Conservation (phyloP, 2,888 invertebrate species). For the Drosophila meridiana region DNA sequence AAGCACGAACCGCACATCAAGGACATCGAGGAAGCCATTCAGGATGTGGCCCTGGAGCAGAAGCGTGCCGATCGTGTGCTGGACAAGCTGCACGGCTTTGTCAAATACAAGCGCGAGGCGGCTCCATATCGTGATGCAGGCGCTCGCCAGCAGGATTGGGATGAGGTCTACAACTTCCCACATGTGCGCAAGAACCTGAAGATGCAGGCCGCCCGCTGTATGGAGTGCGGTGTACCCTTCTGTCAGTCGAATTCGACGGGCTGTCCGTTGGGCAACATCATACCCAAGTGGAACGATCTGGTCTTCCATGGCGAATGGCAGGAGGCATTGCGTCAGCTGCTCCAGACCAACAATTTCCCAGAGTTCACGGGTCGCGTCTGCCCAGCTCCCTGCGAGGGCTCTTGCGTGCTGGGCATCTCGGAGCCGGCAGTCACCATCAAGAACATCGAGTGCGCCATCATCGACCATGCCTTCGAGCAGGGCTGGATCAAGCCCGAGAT, state of each 20-base stretch:
- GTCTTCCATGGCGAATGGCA: conserved; percentile 97
- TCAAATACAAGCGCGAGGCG: conserved; percentile 97
- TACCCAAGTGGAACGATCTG: conserved; percentile 99
- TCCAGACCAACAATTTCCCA: conserved; percentile 99
- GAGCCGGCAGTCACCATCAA: conserved; percentile 99
- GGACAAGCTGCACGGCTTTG: conserved; percentile 95
- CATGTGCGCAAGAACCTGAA: conserved; percentile 95
- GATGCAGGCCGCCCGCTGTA: conserved; percentile 97
- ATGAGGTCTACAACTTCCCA: conserved; percentile 96
- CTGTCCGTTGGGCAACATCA: conserved; percentile 98
- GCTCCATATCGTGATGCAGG: conserved; percentile 94
- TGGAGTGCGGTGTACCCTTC: conserved; percentile 99
- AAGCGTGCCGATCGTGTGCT: conserved; percentile 92
- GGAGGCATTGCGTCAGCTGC: conserved; percentile 95
- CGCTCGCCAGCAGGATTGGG: conserved; percentile 96
- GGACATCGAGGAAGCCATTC: conserved; percentile 96
- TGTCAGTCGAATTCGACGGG: conserved; percentile 96
- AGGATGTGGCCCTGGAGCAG: conserved; percentile 91
- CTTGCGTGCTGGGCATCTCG: conserved; percentile 98
- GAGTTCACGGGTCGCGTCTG: conserved; percentile 97
- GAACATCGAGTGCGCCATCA: conserved; percentile 99
- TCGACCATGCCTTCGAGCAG: conserved; percentile 98
- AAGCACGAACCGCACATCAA: conserved; percentile 86
- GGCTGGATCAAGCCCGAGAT: conserved; percentile 96
- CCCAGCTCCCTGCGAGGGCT: conserved; percentile 99